Conservation (phyloP, 2,797 vertebrate genomes). For the Garrulus glandarius region DNA sequence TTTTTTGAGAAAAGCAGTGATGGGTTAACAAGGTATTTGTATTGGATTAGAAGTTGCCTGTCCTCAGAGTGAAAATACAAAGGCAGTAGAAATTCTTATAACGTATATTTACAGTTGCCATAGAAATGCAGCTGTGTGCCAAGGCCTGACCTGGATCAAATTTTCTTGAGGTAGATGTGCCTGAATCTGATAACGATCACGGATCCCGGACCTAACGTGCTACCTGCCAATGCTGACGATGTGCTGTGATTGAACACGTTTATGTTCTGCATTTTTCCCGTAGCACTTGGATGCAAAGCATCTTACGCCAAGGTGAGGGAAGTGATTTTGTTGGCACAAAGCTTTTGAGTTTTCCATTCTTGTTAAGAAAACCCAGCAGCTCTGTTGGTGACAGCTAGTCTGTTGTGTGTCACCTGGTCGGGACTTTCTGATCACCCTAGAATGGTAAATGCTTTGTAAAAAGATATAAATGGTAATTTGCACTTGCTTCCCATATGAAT, state of each 20-base stretch:
- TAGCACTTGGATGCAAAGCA: neutral
- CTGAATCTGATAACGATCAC: neutral
- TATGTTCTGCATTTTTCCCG: neutral
- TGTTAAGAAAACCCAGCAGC: neutral
- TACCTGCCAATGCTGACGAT: neutral
- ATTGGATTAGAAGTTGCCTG: neutral
- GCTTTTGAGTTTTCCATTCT: neutral
- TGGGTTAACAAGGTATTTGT: neutral
- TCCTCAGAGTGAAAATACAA: neutral
- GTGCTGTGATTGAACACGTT: neutral
- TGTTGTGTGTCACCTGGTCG: neutral
- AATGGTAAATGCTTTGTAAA: neutral
- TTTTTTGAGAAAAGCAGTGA: neutral
- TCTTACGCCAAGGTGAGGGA: neutral
- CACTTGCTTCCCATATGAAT: neutral
- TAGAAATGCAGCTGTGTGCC: neutral
- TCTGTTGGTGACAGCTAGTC: neutral
- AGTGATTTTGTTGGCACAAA: neutral
- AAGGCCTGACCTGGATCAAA: neutral
- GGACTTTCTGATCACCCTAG: neutral
- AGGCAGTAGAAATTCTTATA: neutral
- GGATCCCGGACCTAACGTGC: neutral
- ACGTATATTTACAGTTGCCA: neutral
- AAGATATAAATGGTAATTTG: neutral
- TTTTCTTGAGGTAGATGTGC: neutral